Percentiles rank a stretch among this genome's conserved stretches.
phyloP scores from a whole-genome alignment of 2,888 invertebrate genomes.

The Agonopterix heracliana region DNA sequence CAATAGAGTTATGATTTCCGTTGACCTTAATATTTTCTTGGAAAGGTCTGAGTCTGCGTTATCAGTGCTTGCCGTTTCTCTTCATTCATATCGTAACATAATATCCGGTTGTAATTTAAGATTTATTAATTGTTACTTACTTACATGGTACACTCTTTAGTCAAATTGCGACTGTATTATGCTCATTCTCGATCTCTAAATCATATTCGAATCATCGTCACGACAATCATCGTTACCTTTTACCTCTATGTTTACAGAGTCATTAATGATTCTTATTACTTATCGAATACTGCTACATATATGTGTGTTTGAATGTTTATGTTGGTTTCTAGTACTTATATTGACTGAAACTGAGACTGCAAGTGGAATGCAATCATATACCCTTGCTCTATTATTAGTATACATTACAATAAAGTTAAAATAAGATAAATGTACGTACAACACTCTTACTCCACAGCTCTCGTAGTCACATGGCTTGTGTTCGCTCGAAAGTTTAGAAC shows the following conservation, averaged over 20 bases:
- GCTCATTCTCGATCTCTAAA: too few species aligned
- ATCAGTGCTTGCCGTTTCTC: too few species aligned
- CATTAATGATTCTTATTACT: too few species aligned
- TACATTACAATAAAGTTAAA: slow-evolving; percentile 48
- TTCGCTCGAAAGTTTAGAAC: slow-evolving; percentile 57
- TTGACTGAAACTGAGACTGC: slow-evolving; percentile 13
- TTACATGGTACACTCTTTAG: too few species aligned
- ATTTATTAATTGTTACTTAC: too few species aligned
- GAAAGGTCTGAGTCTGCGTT: not conserved
- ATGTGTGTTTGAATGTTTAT: not conserved
- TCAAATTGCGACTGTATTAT: too few species aligned
- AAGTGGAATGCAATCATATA: slow-evolving; percentile 21
- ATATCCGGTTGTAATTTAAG: too few species aligned
- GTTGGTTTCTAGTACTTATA: not conserved
- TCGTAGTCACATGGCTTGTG: slow-evolving; percentile 66
- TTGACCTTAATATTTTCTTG: slow-evolving; percentile 10
- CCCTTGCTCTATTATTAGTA: slow-evolving; percentile 37
- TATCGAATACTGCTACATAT: too few species aligned
- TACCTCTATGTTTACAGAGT: too few species aligned
- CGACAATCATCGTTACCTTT: too few species aligned
- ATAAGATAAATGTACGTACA: slow-evolving; percentile 57
- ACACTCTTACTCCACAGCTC: slow-evolving; percentile 49
- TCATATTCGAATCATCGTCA: too few species aligned
- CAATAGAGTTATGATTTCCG: slow-evolving; percentile 9
- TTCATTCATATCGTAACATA: too few species aligned